Base-by-base conservation (phyloP, 2,888 invertebrate species). In the Arrhopalites spinosus region DNA sequence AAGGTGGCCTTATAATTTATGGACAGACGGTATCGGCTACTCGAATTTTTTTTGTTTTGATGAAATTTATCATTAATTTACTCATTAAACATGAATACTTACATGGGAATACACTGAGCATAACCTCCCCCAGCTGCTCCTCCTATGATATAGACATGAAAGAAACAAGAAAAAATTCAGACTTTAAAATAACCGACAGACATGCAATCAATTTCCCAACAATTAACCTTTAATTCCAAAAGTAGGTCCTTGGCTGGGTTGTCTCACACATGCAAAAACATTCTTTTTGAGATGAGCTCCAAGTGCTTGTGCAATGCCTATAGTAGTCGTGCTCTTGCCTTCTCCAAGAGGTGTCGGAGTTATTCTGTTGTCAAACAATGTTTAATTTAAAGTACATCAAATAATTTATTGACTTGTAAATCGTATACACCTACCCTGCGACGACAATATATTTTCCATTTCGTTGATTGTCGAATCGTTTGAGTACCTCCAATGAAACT, bases 121-220 rank as follows among this genome's bases (percentile, higher is more conserved):
- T 98, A 98, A 23, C 98, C 99, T 1, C 99, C 99, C 8, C 99
- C 98, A 1, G 98, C 99, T 30, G 98, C 98, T 69, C 96, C 91
- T 13, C 80, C 77, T 78, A 23, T 47, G n/a, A n/a, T 17, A 72
- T n/a, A n/a, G n/a, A n/a, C n/a, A n/a, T n/a, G n/a, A n/a, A n/a
- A n/a, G n/a, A n/a, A n/a, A n/a, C n/a, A n/a, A n/a, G n/a, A n/a
- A n/a, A n/a, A n/a, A n/a, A n/a, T n/a, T n/a, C n/a, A n/a, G n/a
- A n/a, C n/a, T n/a, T n/a, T n/a, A n/a, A n/a, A n/a, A n/a, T n/a
- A n/a, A n/a, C n/a, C n/a, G n/a, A n/a, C n/a, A n/a, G n/a, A n/a
- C n/a, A n/a, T n/a, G n/a, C n/a, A n/a, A n/a, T n/a, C n/a, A n/a
- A n/a, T n/a, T n/a, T n/a, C n/a, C n/a, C n/a, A n/a, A n/a, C n/a